These are phyloP conservation scores for Lottia scabra DNA, from an alignment of 2,888 invertebrate genomes.

Conservation along the genomic window DNA sequence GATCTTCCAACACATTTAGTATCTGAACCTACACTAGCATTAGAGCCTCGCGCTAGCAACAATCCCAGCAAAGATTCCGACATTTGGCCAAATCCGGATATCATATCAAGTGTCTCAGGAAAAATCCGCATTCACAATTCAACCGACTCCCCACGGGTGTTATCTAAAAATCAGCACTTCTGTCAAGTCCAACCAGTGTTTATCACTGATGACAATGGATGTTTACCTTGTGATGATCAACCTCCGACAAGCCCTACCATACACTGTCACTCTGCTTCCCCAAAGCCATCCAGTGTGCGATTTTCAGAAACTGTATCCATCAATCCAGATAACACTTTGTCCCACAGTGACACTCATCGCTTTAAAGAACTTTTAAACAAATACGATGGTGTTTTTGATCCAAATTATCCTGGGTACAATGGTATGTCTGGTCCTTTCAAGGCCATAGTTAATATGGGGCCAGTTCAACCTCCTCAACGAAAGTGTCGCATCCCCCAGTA, in stretches of 20 bases:
- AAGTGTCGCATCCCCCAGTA: conserved; percentile 43
- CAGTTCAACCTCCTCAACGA: conserved; percentile 38
- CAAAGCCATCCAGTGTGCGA: background rate
- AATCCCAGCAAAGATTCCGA: too few relatives aligned
- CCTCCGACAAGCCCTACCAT: too few relatives aligned
- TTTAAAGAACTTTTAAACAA: conserved; percentile 19
- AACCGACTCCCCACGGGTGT: conserved; percentile 9
- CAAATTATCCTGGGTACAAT: conserved; percentile 22
- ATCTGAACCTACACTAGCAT: too few relatives aligned
- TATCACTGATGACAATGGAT: background rate
- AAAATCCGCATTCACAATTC: conserved; percentile 21
- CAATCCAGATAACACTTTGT: conserved; percentile 22
- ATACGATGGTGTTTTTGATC: conserved; percentile 28
- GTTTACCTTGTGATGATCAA: too few relatives aligned
- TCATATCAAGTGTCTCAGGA: conserved; percentile 16
- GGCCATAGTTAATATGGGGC: conserved; percentile 32
- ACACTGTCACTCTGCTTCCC: too few relatives aligned
- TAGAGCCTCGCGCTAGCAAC: too few relatives aligned
- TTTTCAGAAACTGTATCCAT: conserved; percentile 11
- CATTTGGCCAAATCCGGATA: too few relatives aligned
- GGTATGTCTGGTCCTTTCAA: too few relatives aligned
- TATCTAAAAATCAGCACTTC: conserved; percentile 16
- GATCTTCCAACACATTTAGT: too few relatives aligned
- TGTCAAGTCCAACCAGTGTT: conserved; percentile 8
- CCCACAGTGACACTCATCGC: background rate